Evolutionary conservation across 2,797 vertebrate species (phyloP).

Genomic region (Darevskia nairensis): DNA sequence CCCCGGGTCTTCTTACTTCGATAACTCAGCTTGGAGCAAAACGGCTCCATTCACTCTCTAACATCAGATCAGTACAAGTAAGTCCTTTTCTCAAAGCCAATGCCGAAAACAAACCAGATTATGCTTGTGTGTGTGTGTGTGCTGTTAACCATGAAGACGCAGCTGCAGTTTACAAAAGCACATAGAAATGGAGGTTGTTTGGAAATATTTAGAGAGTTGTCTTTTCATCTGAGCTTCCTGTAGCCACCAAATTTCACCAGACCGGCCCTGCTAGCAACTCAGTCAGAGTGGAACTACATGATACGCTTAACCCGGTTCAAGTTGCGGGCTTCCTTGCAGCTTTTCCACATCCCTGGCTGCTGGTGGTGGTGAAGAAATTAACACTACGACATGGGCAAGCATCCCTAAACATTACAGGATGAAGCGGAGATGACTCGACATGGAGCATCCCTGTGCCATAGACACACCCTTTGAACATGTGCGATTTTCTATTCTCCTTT

Average conservation of each 20-base stretch:
- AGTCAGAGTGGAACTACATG: neutral
- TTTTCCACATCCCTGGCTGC: neutral
- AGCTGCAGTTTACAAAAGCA: neutral
- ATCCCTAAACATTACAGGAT: neutral
- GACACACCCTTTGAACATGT: neutral
- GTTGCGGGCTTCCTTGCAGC: too few relatives aligned
- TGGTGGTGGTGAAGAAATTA: neutral
- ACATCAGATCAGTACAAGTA: neutral
- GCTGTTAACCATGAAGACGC: neutral
- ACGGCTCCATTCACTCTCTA: neutral
- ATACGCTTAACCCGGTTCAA: neutral
- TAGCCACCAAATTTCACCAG: neutral
- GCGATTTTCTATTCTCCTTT: neutral
- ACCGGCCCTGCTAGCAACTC: neutral
- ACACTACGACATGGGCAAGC: neutral
- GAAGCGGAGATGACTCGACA: neutral
- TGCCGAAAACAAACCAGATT: neutral
- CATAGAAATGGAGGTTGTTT: neutral
- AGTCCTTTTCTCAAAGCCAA: neutral
- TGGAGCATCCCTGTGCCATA: neutral
- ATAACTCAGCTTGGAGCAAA: neutral
- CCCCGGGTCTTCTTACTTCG: neutral
- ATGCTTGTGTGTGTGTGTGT: neutral
- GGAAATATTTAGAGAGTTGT: neutral
- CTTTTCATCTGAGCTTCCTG: neutral